A percentile compares a stretch with the other conserved stretches of the same genome.
Conservation (phyloP, 2,113 vertebrate species). For the Gavialis gangeticus region DNA sequence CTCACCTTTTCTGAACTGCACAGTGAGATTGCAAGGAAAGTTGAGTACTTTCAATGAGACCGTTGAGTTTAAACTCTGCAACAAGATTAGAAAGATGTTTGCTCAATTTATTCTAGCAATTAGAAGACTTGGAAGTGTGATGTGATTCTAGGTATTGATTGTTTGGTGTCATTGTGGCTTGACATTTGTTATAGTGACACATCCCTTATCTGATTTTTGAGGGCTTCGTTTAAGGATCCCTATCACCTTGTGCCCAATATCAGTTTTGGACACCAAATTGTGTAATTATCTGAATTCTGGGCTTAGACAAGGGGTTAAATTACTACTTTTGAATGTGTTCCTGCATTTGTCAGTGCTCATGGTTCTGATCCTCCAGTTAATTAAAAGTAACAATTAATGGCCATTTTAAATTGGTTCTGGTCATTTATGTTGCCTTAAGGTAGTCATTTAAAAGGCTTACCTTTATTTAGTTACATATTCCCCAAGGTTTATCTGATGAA, state of each 20-base stretch:
- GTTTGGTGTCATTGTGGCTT: background rate
- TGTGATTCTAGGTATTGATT: background rate
- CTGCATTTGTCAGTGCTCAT: background rate
- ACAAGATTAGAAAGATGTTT: background rate
- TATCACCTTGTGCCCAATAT: background rate
- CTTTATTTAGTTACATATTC: background rate
- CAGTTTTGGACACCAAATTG: background rate
- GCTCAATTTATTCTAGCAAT: background rate
- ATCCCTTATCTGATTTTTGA: background rate
- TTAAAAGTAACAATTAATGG: background rate
- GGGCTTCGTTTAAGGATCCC: background rate
- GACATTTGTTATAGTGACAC: background rate
- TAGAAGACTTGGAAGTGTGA: background rate
- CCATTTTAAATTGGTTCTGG: background rate
- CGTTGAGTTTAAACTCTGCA: background rate
- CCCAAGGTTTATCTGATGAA: background rate
- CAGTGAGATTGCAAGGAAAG: background rate
- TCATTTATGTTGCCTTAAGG: background rate
- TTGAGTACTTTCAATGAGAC: background rate
- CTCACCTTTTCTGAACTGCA: slow-evolving; percentile 4
- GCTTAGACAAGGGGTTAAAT: background rate
- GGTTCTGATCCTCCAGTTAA: background rate
- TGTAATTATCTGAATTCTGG: background rate
- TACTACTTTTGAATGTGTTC: background rate
- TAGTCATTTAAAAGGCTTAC: background rate